Evolutionary conservation across 1,140 invertebrate genomes (phyloP), one percentile per base, ranked within the genome.

Genomic region (Trichonephila clavipes): DNA sequence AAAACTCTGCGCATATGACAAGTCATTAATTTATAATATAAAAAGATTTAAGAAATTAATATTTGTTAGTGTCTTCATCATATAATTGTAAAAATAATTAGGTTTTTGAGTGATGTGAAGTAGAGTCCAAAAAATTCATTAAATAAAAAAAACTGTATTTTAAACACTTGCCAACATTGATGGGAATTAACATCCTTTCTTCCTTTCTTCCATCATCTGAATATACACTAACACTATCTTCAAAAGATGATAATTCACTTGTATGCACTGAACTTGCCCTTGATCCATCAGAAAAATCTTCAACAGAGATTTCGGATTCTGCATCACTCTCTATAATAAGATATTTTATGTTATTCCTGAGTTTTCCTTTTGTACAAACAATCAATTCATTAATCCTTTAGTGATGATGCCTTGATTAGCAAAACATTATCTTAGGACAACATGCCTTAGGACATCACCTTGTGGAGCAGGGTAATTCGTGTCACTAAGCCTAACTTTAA

Each of bases 221-320:
- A 18, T n/a, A 69, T 40, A 93, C 81, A 81, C 91, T 93, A 24
- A 93, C 40, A 28, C 18, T 19, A 81, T 93, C 91, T 28, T 93
- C 91, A 88, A 77, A 93, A 16, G 91, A 93, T 34, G 91, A 93
- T 59, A 93, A 62, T 3, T 93, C 91, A 88, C 85, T 88, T 19
- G 91, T 93, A 18, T 88, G 62, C 21, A 93, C 91, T n/a, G 91
- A 93, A 62, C 91, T 93, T 40, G 34, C 3, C 2, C 81, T 34
- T 28, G 64, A 77, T 1, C 24, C 44, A 2, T 88, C 2, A 8
- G 85, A 88, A 58, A 88, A 59, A 24, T 69, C 59, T 24, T 64
- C 81, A 21, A n/a, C 28, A 21, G 88, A 90, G 16, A 81, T 12
- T 8, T 7, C 72, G 16, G 86, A 88, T 69, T 88, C 86, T 8